Percentiles rank a stretch among this genome's conserved stretches.
phyloP scores from a whole-genome alignment of 2,888 invertebrate species.

The Nebria brevicollis region DNA sequence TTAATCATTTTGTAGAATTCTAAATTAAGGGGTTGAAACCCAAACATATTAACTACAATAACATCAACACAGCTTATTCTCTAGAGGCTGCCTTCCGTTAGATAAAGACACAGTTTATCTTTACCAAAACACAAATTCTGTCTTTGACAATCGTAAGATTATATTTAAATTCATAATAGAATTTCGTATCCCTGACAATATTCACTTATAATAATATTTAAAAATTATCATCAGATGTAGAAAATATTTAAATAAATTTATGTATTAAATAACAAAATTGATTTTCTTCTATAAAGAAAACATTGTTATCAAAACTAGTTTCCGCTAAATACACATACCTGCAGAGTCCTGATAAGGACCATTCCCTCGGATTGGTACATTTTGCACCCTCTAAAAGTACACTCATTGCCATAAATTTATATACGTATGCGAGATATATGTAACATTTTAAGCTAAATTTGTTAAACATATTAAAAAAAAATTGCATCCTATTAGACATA shows the following conservation, averaged over 20 bases:
- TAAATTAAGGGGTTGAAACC: slow-evolving; percentile 13
- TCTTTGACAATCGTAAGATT: too few relatives aligned
- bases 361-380: slow-evolving; percentile 34
- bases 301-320: slow-evolving; percentile 28
- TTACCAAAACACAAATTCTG: background rate
- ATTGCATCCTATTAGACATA: background rate
- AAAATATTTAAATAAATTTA: background rate
- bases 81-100: background rate
- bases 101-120: slow-evolving; percentile 18
- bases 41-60: slow-evolving; percentile 30
- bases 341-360: slow-evolving; percentile 39
- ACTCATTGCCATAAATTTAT: slow-evolving; percentile 26
- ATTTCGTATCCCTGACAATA: too few relatives aligned
- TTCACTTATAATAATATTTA: background rate
- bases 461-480: background rate
- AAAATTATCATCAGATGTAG: background rate
- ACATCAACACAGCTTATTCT: background rate
- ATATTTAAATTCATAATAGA: too few relatives aligned
- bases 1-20: background rate
- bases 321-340: slow-evolving; percentile 40
- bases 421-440: background rate
- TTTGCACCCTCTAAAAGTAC: slow-evolving; percentile 35
- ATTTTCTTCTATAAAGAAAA: background rate
- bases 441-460: too few relatives aligned
- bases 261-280: background rate